Conservation (phyloP, 2,113 vertebrate genomes). For the Pyxicephalus adspersus region DNA sequence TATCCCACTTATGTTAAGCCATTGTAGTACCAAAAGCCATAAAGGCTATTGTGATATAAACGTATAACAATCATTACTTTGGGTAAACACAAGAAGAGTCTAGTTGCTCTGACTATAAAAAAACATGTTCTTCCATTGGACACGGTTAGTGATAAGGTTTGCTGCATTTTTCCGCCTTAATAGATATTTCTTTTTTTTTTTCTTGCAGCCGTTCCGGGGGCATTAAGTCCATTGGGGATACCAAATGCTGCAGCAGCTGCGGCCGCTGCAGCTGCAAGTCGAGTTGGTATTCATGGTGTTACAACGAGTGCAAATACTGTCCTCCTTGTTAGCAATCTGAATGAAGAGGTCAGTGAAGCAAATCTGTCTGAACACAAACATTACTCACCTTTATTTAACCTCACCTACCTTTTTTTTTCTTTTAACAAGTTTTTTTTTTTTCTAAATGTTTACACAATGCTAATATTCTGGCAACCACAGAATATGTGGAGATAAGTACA, state of each 20-base stretch:
- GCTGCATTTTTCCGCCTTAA: neutral
- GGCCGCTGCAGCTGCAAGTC: conserved; percentile 89
- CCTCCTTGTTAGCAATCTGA: conserved; percentile 97
- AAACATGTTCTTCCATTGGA: no score
- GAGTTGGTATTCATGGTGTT: conserved; percentile 92
- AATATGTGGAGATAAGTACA: neutral
- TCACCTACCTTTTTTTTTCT: conserved; percentile 67
- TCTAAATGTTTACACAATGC: conserved; percentile 62
- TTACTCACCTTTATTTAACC: conserved; percentile 63
- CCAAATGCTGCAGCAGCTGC: conserved; percentile 88
- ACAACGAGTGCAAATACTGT: conserved; percentile 85
- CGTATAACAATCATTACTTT: no score
- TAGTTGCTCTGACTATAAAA: no score
- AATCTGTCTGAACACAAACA: conserved; percentile 40
- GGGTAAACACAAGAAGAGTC: no score
- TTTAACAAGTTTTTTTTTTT: conserved; percentile 63
- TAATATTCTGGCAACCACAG: conserved; percentile 51
- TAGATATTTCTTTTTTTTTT: conserved; percentile 21
- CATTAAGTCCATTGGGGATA: conserved; percentile 90
- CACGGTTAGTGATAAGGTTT: no score
- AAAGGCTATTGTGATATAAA: no score
- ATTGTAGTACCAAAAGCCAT: no score
- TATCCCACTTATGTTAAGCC: no score
- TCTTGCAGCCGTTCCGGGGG: conserved; percentile 88
- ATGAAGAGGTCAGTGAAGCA: conserved; percentile 92